Base-by-base conservation (phyloP, 2,113 vertebrate species). In the Platysteira castanea region DNA sequence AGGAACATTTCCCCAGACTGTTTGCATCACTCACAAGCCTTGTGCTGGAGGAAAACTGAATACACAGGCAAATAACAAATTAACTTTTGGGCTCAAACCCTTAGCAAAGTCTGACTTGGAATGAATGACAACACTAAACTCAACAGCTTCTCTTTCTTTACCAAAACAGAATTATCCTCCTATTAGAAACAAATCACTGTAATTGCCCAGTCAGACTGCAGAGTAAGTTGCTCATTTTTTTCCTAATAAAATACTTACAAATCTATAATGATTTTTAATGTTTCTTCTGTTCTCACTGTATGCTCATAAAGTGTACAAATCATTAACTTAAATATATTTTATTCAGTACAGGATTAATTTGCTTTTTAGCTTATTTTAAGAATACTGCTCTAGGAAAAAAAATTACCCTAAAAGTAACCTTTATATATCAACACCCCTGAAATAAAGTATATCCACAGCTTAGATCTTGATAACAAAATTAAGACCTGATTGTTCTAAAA, bases 131-230 rank as follows among this genome's bases (percentile, higher is more conserved):
- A 15, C 63, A 57, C 20, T 87, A 86, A 94, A 84, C 23, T 49
- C 67, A 75, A 88, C 0, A 1, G 11, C 39, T 95, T 59, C 39
- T 87, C 52, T 54, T 69, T 70, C 93, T 89, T 89, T 31, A 60
- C 7, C 27, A 41, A 82, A 87, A 79, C 60, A 68, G 75, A 91
- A 93, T 94, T 75, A 64, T 64, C 61, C 27, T 47, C 14, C 27
- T 87, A 60, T 94, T 94, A 79, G 78, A 83, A 91, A 87, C 35
- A 96, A 95, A 85, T 82, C 70, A 52, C 42, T 60, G 22, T 93
- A 93, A 96, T 92, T 81, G 73, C 76, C 52, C 71, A 81, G 60
- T 41, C 59, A 81, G 46, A 39, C 35, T 74, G 31, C 13, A 89
- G 16, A 87, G n/a, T 37, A 59, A 89, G 30, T 24, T 59, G 76